These are phyloP conservation scores for Podarcis muralis DNA, from an alignment of 2,113 vertebrate genomes.

Conservation along the genomic window DNA sequence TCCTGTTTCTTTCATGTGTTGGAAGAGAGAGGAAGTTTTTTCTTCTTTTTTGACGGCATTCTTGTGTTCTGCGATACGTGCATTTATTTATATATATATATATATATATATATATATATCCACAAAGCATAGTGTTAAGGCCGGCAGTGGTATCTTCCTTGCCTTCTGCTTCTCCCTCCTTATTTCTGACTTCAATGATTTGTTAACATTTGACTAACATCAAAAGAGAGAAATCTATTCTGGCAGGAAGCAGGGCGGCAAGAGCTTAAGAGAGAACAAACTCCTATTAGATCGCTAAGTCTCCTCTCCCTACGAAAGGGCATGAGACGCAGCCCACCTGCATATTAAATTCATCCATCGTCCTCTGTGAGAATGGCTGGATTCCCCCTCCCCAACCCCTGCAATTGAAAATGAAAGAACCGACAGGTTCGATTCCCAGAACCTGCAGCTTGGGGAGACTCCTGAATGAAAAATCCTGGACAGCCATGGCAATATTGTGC, in stretches of 20 bases:
- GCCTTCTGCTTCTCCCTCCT: conserved; percentile 47
- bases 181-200: conserved; percentile 54
- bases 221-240: conserved; percentile 31
- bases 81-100: conserved; percentile 44
- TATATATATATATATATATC: background rate
- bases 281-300: conserved; percentile 34
- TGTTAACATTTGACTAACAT: conserved; percentile 51
- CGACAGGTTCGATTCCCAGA: no score
- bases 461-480: background rate
- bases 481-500: no score
- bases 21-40: no score
- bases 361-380: background rate
- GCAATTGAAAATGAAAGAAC: conserved; percentile 17
- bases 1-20: no score
- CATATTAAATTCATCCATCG: conserved; percentile 36
- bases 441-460: background rate
- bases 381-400: background rate
- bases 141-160: conserved; percentile 54
- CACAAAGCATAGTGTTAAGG: conserved; percentile 43
- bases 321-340: conserved; percentile 22
- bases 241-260: conserved; percentile 12
- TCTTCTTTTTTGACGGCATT: no score
- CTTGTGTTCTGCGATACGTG: no score
- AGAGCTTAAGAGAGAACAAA: conserved; percentile 44
- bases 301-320: background rate